Percentiles rank a stretch among this genome's conserved stretches.
These are phyloP conservation scores for Aurelia sp. DNA, from an alignment of 30 jellyfish, hydroid and myxozoan species.

Conservation along the genomic window DNA sequence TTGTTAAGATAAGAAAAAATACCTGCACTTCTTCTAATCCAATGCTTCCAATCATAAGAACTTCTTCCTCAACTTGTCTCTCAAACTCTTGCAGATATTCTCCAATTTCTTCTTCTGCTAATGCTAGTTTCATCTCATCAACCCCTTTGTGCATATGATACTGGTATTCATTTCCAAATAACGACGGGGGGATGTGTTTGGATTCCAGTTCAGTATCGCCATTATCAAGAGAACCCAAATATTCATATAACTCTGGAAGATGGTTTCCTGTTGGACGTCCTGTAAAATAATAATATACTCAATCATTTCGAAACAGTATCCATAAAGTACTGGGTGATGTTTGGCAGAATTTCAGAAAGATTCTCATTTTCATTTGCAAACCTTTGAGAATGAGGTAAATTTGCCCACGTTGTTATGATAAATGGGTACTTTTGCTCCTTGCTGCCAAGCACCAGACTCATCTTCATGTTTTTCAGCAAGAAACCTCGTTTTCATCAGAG, in stretches of 20 bases:
- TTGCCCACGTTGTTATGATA: no score
- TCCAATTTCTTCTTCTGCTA: conserved; percentile 94
- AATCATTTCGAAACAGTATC: not conserved
- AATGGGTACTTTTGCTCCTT: no score
- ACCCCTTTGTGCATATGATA: conserved; percentile 53
- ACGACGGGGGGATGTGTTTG: conserved; percentile 71
- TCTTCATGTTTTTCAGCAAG: no score
- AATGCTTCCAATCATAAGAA: conserved; percentile 91
- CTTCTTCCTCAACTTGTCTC: conserved; percentile 82
- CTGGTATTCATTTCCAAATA: conserved; percentile 72
- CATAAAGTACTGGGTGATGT: no score
- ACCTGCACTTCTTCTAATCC: conserved; percentile 92
- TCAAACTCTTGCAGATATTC: conserved; percentile 90
- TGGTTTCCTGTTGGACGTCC: conserved; percentile 57
- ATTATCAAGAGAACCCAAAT: conserved; percentile 68
- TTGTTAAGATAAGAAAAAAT: not conserved
- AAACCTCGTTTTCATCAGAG: no score
- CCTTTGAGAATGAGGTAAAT: no score
- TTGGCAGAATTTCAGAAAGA: no score
- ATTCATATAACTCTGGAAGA: conserved; percentile 79
- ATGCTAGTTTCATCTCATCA: conserved; percentile 57
- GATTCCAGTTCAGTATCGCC: conserved; percentile 80
- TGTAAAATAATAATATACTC: not conserved
- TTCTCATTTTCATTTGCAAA: no score
- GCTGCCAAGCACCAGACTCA: no score